Evolutionary conservation across 2,888 invertebrate genomes (phyloP).

Genomic region (Tachina lurida): DNA sequence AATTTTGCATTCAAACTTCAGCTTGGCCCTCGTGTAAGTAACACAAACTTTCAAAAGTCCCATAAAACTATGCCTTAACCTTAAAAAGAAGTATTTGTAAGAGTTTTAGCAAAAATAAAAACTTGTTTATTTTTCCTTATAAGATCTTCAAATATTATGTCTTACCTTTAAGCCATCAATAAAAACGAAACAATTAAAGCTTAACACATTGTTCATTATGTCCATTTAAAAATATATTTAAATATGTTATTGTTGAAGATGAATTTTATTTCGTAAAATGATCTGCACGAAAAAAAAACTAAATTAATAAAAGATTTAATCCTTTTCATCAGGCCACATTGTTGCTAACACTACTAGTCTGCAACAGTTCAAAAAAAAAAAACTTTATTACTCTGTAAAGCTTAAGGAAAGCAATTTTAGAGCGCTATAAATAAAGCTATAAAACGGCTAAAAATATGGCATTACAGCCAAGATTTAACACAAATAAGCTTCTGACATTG

Average conservation of each 20-base stretch:
- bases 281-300: not conserved
- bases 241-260: constrained; percentile 3
- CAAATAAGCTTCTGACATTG: not conserved
- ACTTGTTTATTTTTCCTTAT: not conserved
- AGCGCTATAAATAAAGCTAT: not conserved
- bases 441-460: not conserved
- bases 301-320: not conserved
- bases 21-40: too few relatives aligned
- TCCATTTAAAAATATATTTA: not conserved
- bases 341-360: not conserved
- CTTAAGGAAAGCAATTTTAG: too few relatives aligned
- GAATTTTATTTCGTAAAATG: constrained; percentile 16
- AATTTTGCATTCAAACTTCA: too few relatives aligned
- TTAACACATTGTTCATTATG: constrained; percentile 9
- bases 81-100: not conserved
- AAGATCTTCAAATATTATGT: not conserved
- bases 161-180: constrained; percentile 22
- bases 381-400: not conserved
- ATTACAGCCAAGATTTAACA: not conserved
- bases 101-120: not conserved
- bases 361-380: not conserved
- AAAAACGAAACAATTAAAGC: constrained; percentile 39
- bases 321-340: not conserved
- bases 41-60: too few relatives aligned
- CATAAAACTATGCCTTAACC: too few relatives aligned